These are phyloP conservation scores for Chloroceryle inda DNA, from an alignment of 2,797 vertebrate species.

Conservation along the genomic window DNA sequence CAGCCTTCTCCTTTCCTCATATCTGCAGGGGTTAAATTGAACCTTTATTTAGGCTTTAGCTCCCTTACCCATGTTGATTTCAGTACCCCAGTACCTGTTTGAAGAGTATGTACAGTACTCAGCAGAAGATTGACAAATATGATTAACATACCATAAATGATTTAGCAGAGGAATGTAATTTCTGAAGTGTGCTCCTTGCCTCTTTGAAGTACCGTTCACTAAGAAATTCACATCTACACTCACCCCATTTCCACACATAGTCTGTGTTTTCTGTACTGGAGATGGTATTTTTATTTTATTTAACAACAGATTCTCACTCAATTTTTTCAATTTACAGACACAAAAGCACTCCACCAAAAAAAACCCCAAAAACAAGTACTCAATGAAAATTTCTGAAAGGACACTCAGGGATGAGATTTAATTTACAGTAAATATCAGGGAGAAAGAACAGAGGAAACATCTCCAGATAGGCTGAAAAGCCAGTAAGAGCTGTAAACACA, in stretches of 20 bases:
- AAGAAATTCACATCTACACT: background rate
- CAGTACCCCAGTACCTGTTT: background rate
- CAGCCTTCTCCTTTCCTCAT: background rate
- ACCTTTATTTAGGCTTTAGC: background rate
- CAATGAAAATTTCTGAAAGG: background rate
- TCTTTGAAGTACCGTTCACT: background rate
- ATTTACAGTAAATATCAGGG: background rate
- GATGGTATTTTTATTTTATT: background rate
- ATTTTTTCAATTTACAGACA: background rate
- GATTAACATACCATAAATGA: background rate
- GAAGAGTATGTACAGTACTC: background rate
- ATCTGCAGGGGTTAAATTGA: background rate
- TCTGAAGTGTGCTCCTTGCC: background rate
- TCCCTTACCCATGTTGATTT: background rate
- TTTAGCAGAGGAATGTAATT: background rate
- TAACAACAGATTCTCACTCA: background rate
- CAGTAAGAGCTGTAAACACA: background rate
- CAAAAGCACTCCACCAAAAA: background rate
- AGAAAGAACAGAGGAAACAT: background rate
- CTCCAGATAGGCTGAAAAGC: background rate
- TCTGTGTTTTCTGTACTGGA: background rate
- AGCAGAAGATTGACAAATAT: background rate
- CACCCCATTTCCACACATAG: accelerated
- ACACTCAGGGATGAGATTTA: background rate
- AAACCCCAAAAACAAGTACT: background rate